These are phyloP conservation scores for Onychostoma macrolepis DNA, from an alignment of 2,113 vertebrate species.

Conservation along the genomic window DNA sequence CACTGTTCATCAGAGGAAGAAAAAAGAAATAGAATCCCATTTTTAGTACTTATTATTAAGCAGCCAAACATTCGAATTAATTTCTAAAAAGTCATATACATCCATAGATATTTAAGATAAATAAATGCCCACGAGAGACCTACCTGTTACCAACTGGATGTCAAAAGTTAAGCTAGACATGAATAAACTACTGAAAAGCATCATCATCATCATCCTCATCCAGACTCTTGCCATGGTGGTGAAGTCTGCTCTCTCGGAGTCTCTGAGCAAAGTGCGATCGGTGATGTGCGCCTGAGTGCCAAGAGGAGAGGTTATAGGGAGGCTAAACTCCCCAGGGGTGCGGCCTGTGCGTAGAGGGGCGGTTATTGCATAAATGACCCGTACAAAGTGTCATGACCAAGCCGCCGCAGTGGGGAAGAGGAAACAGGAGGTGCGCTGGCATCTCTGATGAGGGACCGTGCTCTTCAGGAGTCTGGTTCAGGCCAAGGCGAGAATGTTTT, in stretches of 20 bases:
- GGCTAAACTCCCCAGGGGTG: slow-evolving; percentile 57
- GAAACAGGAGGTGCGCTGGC: slow-evolving; percentile 69
- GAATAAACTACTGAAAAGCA: slow-evolving; percentile 44
- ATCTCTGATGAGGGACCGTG: slow-evolving; percentile 33
- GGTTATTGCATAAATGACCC: slow-evolving; percentile 44
- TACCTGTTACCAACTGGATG: slow-evolving; percentile 24
- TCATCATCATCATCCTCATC: slow-evolving; percentile 23
- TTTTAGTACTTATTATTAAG: not conserved
- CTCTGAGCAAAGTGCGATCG: slow-evolving; percentile 39
- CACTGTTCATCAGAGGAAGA: slow-evolving; percentile 55
- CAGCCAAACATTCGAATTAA: not conserved
- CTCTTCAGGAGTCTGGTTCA: slow-evolving; percentile 22
- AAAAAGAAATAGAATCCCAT: not conserved
- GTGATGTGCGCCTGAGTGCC: slow-evolving; percentile 52
- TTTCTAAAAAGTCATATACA: not conserved
- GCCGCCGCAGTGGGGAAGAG: slow-evolving; percentile 69
- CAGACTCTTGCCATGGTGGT: slow-evolving; percentile 59
- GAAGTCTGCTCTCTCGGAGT: slow-evolving; percentile 38
- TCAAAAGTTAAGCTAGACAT: slow-evolving; percentile 42
- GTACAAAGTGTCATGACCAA: slow-evolving; percentile 51
- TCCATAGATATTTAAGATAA: not conserved
- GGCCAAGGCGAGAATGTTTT: slow-evolving; percentile 17
- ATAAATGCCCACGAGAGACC: not conserved
- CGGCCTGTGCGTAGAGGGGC: slow-evolving; percentile 47
- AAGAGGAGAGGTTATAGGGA: slow-evolving; percentile 69